These are phyloP conservation scores for Acanthosepion pharaonis DNA, from an alignment of 2,888 invertebrate species.

Conservation along the genomic window DNA sequence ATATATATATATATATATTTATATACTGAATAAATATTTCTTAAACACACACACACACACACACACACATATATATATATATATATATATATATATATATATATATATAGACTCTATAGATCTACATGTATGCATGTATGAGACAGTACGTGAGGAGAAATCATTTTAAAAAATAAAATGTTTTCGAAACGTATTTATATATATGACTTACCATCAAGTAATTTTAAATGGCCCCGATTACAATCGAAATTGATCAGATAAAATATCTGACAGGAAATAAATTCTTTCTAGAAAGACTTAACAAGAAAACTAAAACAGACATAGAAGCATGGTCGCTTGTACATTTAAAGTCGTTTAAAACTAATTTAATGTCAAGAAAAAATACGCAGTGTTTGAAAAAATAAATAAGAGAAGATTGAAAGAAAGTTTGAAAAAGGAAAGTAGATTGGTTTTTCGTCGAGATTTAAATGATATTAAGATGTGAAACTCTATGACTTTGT, in stretches of 20 bases:
- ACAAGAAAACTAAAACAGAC: not conserved
- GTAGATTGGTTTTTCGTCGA: not conserved
- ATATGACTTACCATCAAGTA: not conserved
- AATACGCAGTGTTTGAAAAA: not conserved
- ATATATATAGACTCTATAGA: too few relatives aligned
- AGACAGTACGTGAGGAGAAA: too few relatives aligned
- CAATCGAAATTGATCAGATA: not conserved
- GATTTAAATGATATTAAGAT: not conserved
- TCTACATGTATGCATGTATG: too few relatives aligned
- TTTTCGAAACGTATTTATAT: too few relatives aligned
- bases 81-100: too few relatives aligned
- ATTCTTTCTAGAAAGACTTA: not conserved
- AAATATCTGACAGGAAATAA: not conserved
- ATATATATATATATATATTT: too few relatives aligned
- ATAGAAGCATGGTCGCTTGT: not conserved
- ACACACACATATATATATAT: too few relatives aligned
- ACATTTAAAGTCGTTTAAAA: not conserved
- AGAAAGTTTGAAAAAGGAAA: not conserved
- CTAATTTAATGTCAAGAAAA: not conserved
- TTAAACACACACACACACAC: too few relatives aligned
- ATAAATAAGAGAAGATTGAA: not conserved
- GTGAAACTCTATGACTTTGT: not conserved
- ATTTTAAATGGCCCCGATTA: not conserved
- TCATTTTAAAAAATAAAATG: too few relatives aligned
- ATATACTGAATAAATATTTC: too few relatives aligned